Evolutionary conservation across 2,113 vertebrate genomes (phyloP), one percentile per base, ranked within the genome.

Genomic region (Tachysurus fulvidraco): DNA sequence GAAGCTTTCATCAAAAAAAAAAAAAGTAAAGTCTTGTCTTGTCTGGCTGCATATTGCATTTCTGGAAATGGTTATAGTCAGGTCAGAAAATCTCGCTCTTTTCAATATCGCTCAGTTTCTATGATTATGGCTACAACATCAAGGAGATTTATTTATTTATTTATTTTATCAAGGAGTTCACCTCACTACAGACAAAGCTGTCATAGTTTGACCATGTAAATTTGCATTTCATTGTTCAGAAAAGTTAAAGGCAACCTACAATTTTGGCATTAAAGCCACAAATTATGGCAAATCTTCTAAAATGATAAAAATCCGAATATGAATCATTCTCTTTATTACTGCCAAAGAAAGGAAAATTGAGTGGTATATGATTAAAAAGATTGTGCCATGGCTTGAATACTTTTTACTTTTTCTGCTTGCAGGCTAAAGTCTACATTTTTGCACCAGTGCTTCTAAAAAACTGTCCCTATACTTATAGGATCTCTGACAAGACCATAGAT

Each of bases 401-500:
- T 50, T 12, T 50, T 5, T n/a, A 14, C 14, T 30, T 21, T 73
- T 21, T 44, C 21, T 36, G 17, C 69, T 17, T 8, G 14, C 65
- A 69, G 28, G 36, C 30, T 13, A 76, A 71, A 21, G 30, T 67
- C 28, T 28, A 85, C 80, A 73, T 83, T 69, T 73, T 57, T 19
- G 57, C 57, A 76, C n/a, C 41, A 62, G n/a, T 77, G 54, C 55
- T 74, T 84, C 19, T 44, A 16, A 62, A n/a, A 83, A 64, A 65
- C 30, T 52, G 17, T 54, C 81, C 25, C 25, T 55, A 55, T 46
- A 54, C 5, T 19, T 83, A 28, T 62, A 46, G 14, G 46, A 50
- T 4, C 16, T 9, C 21, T 62, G 19, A 23, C 65, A 10, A 44
- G 69, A 44, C 69, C 36, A 71, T 9, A 44, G 36, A 44, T 73